Evolutionary conservation across 2,113 vertebrate species (phyloP), one percentile per base, ranked within the genome.

Genomic region (Boleophthalmus pectinirostris): DNA sequence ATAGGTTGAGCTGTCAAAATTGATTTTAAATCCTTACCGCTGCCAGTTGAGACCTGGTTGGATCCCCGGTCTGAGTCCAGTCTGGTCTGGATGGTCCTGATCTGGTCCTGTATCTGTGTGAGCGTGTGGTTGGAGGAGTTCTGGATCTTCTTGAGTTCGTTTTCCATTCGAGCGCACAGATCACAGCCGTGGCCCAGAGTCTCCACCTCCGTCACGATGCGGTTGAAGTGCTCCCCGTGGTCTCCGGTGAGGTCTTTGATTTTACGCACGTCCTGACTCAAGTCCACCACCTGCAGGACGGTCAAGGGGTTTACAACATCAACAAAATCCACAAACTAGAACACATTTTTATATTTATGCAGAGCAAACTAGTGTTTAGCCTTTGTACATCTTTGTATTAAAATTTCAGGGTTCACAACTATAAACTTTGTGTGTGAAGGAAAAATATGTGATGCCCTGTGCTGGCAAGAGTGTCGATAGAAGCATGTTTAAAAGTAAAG

Each of bases 121-220:
- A 96, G 85, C 0, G 90, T 83, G 15, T 92, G 54, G 1, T 90
- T 90, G 5, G 96, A 96, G 25, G 93, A 82, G 72, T 97, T 97
- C 80, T 90, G 90, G 46, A 92, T 80, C 33, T 77, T 87, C 0
- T 45, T 70, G 51, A 97, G 68, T 46, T 97, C 95, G 0, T 90
- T 72, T 46, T 90, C 87, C 15, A 93, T 61, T 0, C 86, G 81
- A 20, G 87, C 78, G 0, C 93, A 93, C 15, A 91, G 73, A 0
- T 91, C 85, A 4, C 94, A 91, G 69, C 90, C 89, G 0, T 88
- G 89, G 0, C 90, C 92, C 24, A 95, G 78, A 70, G 53, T 87
- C 58, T 93, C 88, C 16, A 91, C 68, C 18, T 91, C 91, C 0
- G 85, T 91, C 18, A 93, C 89, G 0, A 94, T 90, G 0, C 88